Conservation (phyloP, 2,888 invertebrate species). For the Drosophila affinis region DNA sequence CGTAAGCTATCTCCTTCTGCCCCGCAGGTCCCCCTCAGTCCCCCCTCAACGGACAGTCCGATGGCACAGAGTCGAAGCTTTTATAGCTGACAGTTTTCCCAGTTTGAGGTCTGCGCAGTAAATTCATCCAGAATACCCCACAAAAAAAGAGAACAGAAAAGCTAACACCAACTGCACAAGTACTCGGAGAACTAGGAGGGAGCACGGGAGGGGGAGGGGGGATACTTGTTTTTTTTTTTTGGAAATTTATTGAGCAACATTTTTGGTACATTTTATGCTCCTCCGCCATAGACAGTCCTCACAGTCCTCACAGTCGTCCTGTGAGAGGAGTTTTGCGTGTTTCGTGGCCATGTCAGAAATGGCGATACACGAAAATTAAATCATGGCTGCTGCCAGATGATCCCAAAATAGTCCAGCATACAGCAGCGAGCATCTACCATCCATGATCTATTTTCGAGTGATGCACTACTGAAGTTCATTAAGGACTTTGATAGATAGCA, state of each 20-base stretch:
- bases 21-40: too few relatives aligned
- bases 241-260: conserved; percentile 38
- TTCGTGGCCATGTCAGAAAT: too few relatives aligned
- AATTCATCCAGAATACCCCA: conserved; percentile 42
- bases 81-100: conserved; percentile 57
- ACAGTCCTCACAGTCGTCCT: too few relatives aligned
- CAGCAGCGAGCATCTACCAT: too few relatives aligned
- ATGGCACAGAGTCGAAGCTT: conserved; percentile 33
- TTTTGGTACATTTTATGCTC: conserved; percentile 49
- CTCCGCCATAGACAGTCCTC: not conserved
- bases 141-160: not conserved
- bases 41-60: not conserved
- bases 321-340: not conserved
- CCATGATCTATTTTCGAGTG: too few relatives aligned
- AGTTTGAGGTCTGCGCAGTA: conserved; percentile 48
- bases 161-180: conserved; percentile 11
- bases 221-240: not conserved
- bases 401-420: not conserved
- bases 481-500: too few relatives aligned
- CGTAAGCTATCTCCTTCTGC: not conserved
- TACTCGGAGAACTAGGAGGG: conserved; percentile 9
- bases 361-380: not conserved
- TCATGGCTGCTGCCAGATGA: not conserved
- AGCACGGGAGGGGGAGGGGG: not conserved
- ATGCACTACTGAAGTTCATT: too few relatives aligned